Evolutionary conservation across 2,113 vertebrate species (phyloP).

Genomic region (Felis chaus): DNA sequence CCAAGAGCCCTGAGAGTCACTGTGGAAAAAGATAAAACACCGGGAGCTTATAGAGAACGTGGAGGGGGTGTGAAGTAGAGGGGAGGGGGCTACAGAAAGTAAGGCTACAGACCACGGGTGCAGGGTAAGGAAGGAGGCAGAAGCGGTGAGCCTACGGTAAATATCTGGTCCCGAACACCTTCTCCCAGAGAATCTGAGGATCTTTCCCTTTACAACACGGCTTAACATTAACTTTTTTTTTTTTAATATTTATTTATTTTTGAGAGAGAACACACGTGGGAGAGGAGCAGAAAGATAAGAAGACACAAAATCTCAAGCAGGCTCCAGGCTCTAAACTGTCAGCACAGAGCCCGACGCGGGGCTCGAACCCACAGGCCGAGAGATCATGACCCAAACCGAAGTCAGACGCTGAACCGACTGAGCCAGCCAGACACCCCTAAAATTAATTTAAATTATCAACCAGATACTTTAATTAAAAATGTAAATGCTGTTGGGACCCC

Average conservation of each 20-base stretch:
- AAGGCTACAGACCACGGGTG: not conserved
- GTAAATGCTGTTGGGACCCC: not conserved
- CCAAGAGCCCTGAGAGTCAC: not conserved
- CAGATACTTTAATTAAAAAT: not conserved
- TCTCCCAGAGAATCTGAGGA: not conserved
- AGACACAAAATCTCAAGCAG: no score
- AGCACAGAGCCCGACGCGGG: no score
- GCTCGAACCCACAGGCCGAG: no score
- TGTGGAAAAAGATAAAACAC: not conserved
- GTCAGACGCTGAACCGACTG: no score
- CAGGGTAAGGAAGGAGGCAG: not conserved
- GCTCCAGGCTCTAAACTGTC: no score
- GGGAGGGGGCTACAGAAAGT: not conserved
- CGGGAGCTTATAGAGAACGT: not conserved
- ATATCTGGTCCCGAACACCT: not conserved
- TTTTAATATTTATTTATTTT: no score
- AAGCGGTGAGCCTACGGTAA: not conserved
- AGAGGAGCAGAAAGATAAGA: no score
- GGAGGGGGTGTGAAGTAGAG: not conserved
- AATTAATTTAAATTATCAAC: not conserved
- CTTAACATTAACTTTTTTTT: not conserved
- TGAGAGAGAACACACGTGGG: no score
- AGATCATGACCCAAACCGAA: no score
- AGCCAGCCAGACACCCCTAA: not conserved
- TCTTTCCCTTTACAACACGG: not conserved